Evolutionary conservation across 2,113 vertebrate species (phyloP).

Genomic region (Dolichallabes microphthalmus): DNA sequence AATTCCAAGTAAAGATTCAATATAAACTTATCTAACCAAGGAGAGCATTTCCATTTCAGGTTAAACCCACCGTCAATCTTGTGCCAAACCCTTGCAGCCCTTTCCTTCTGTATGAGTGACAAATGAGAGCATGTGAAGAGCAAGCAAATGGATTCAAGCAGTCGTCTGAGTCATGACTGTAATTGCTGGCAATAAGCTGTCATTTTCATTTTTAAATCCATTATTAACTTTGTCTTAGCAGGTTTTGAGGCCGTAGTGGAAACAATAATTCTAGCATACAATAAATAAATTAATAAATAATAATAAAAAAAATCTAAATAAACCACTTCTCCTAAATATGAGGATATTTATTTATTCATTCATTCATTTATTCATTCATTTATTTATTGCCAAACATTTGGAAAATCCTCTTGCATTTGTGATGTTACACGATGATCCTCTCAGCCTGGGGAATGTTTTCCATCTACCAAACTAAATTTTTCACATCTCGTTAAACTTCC

Average conservation of each 20-base stretch:
- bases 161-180: constrained; percentile 46
- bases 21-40: constrained; percentile 43
- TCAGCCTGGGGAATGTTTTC: constrained; percentile 1
- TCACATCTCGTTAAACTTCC: background rate
- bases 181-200: constrained; percentile 54
- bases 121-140: constrained; percentile 44
- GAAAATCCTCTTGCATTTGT: background rate
- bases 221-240: constrained; percentile 41
- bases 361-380: background rate
- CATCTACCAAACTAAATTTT: background rate
- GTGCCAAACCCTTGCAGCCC: constrained; percentile 36
- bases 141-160: constrained; percentile 54
- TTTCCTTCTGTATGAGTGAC: constrained; percentile 45
- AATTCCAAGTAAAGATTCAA: constrained; percentile 38
- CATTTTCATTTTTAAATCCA: constrained; percentile 41
- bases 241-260: constrained; percentile 32
- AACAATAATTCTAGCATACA: background rate
- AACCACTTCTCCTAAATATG: background rate
- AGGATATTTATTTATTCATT: background rate
- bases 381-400: background rate
- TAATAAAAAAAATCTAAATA: too few relatives aligned
- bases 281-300: background rate
- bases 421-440: background rate
- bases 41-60: constrained; percentile 49
- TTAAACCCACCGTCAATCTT: constrained; percentile 46